Base-by-base conservation (phyloP, 2,113 vertebrate species). In the Fregetta grallaria region DNA sequence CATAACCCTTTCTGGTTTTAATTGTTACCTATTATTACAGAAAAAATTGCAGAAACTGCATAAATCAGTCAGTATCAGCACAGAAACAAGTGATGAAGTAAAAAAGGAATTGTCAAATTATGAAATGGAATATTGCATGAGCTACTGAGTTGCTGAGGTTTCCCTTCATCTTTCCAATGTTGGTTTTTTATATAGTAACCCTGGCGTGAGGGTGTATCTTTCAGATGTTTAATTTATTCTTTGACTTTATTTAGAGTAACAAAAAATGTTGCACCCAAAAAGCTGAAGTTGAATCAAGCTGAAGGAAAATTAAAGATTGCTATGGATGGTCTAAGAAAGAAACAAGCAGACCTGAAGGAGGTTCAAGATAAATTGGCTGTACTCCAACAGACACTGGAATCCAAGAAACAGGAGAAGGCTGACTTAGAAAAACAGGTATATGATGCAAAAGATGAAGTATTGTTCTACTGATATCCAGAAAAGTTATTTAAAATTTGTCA, bases 201-300 rank as follows among this genome's bases (percentile, higher is more conserved):
- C 21, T 88, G 9, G 29, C 80, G 22, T 11, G n/a, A 77, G 40
- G 11, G 11, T 67, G 8, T 45, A 23, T 58, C 20, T 65, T 68
- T 85, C 10, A n/a, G 40, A 53, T 53, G 10, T 81, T 94, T 36
- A 29, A 44, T 86, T 74, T 95, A 25, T 86, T 89, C 78, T 96
- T 77, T 85, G 32, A 52, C 56, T 89, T 95, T 92, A 11, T 91
- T 94, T 93, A 99, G 99, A 93, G 99, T 98, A 82, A 97, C 98
- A 87, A 99, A 99, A 98, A 98, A 99, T 34, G 98, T 99, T 59
- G 98, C 99, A 77, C 98, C 98, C 10, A 99, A 99, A 97, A 99
- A 99, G 95, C 95, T 98, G 49, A 99, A 99, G 90, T 96, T 99
- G 72, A 97, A 97, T 53, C 53, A 97, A 67, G 99, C 98, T 15